Evolutionary conservation across 2,797 vertebrate genomes (phyloP), one percentile per base, ranked within the genome.

Genomic region (Chrosomus eos): DNA sequence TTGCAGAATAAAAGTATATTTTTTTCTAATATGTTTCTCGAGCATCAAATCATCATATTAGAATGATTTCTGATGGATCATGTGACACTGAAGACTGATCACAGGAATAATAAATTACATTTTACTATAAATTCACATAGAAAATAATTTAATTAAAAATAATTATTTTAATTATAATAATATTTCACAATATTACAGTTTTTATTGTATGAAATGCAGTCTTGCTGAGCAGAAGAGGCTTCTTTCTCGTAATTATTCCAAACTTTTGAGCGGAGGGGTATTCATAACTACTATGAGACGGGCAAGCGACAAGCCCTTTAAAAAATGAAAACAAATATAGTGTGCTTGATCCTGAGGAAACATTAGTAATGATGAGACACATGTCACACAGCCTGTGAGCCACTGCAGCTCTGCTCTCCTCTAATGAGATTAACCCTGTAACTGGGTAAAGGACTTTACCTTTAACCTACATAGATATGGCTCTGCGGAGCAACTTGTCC

Each of bases 361-460:
- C 23, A n/a, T 70, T 26, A 13, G 23, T 38, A 70, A 66, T 26
- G 64, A 78, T n/a, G 53, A 43, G 19, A 14, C 73, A 84, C 60
- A 62, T 14, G 79, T 4, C 19, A 51, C 78, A 51, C 78, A 64
- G 16, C 73, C n/a, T 40, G 78, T 76, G 85, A 82, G 16, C 28
- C 33, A 51, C 26, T 21, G 67, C 23, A 73, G 73, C 40, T 67
- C 66, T 78, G 53, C 48, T 80, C 60, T 31, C 66, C 53, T 83
- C 38, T 79, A 82, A 88, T 51, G n/a, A 31, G 80, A 88, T 88
- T 85, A 86, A 70, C 67, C 43, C 75, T 82, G 33, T 87, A 88
- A 72, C 74, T 36, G 74, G 45, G 70, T 86, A 91, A 90, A 91
- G 88, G 85, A 82, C 84, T 85, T 88, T 85, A 83, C 76, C 88